These are phyloP conservation scores for Carterocephalus palaemon DNA, from an alignment of 2,888 invertebrate species.

Conservation along the genomic window DNA sequence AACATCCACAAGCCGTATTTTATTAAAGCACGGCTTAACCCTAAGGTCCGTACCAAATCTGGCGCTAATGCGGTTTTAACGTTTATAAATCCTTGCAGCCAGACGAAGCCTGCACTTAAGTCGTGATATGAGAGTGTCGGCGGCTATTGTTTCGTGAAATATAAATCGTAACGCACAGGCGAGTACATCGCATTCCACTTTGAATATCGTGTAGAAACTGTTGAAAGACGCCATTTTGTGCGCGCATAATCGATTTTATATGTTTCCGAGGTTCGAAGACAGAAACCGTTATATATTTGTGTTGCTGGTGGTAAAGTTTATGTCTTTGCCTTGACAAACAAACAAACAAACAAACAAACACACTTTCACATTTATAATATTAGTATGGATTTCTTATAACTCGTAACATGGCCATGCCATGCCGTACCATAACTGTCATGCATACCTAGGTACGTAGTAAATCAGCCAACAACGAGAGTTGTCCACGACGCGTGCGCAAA, in stretches of 20 bases:
- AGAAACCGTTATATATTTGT: slow-evolving; percentile 29
- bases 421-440: too few relatives aligned
- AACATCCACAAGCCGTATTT: too few relatives aligned
- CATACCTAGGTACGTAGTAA: slow-evolving; percentile 31
- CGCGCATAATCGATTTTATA: slow-evolving; percentile 49
- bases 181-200: slow-evolving; percentile 52
- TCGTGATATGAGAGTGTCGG: slow-evolving; percentile 29
- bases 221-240: slow-evolving; percentile 32
- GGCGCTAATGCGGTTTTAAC: too few relatives aligned
- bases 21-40: too few relatives aligned
- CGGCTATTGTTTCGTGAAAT: slow-evolving; percentile 37
- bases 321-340: too few relatives aligned
- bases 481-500: slow-evolving; percentile 26
- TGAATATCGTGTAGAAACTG: slow-evolving; percentile 34
- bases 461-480: slow-evolving; percentile 28
- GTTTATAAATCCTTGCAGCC: slow-evolving; percentile 3
- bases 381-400: too few relatives aligned
- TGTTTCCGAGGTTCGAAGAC: slow-evolving; percentile 36
- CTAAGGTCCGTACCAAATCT: too few relatives aligned
- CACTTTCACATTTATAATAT: too few relatives aligned
- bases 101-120: slow-evolving; percentile 9
- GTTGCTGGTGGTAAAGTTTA: slow-evolving; percentile 23
- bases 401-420: too few relatives aligned
- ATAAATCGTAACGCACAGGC: slow-evolving; percentile 42
- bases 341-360: too few relatives aligned